Conservation (phyloP, 2,797 vertebrate species). For the Hipposideros larvatus region DNA sequence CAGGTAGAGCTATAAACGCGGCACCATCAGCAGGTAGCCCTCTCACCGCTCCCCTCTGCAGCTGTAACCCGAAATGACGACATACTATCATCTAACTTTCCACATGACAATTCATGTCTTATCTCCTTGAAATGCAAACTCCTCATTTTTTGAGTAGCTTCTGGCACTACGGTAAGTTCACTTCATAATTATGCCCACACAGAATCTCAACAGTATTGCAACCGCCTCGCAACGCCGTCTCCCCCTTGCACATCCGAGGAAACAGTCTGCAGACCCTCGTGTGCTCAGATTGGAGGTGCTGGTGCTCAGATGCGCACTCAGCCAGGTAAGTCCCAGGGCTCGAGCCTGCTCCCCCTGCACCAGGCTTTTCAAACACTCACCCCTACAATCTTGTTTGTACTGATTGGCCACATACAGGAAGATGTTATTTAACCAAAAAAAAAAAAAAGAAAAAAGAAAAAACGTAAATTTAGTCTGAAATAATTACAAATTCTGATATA, state of each 20-base stretch:
- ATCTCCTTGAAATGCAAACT: background rate
- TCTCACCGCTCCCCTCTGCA: accelerated
- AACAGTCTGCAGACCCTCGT: background rate
- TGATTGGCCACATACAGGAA: background rate
- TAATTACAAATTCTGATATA: conserved; percentile 31
- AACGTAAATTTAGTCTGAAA: conserved; percentile 13
- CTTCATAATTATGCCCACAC: background rate
- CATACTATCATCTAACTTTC: accelerated
- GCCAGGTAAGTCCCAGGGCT: background rate
- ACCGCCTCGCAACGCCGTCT: accelerated
- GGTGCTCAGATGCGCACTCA: accelerated
- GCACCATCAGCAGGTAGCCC: accelerated
- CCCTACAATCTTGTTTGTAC: background rate
- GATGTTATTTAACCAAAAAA: background rate
- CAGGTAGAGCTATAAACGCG: accelerated
- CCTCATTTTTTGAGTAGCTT: background rate
- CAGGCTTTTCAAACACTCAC: accelerated
- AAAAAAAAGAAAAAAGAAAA: background rate
- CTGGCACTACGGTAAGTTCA: accelerated
- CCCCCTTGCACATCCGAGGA: background rate
- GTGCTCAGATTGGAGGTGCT: accelerated
- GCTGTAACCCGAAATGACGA: background rate
- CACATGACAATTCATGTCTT: accelerated
- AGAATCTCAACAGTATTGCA: background rate
- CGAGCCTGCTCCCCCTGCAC: accelerated